Conservation (phyloP, 2,797 vertebrate species). For the Odontamblyopus lacepedii region DNA sequence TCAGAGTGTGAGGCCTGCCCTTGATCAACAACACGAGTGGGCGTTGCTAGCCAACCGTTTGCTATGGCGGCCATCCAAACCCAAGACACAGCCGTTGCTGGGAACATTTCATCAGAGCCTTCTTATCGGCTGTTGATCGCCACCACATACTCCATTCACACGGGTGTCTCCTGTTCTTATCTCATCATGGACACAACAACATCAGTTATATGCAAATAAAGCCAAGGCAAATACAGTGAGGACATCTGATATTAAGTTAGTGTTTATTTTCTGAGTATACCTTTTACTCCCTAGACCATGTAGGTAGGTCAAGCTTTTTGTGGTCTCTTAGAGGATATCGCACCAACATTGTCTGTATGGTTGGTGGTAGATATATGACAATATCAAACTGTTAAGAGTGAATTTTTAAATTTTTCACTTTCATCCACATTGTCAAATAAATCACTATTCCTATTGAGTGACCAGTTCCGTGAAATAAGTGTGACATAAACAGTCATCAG, state of each 20-base stretch:
- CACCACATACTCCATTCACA: constrained; percentile 27
- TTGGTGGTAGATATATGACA: background rate
- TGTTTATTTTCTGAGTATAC: no score
- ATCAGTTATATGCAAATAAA: constrained; percentile 14
- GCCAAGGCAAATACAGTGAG: background rate
- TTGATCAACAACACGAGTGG: constrained; percentile 41
- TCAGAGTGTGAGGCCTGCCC: constrained; percentile 32
- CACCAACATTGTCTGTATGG: background rate
- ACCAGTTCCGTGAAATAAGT: background rate
- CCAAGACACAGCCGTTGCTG: constrained; percentile 28
- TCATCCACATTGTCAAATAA: background rate
- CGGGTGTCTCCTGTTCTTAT: constrained; percentile 34
- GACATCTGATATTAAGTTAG: background rate
- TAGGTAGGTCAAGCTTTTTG: no score
- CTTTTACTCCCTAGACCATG: no score
- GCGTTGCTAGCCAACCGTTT: constrained; percentile 39
- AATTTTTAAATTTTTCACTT: background rate
- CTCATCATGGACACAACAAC: constrained; percentile 31
- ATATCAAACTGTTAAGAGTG: background rate
- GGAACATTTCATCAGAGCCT: constrained; percentile 21
- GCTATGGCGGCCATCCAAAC: constrained; percentile 42
- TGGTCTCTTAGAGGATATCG: background rate
- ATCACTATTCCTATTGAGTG: background rate
- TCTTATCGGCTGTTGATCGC: constrained; percentile 44
- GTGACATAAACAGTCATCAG: background rate